Evolutionary conservation across 2,888 invertebrate species (phyloP).

Genomic region (Sylvicola fuscatus): DNA sequence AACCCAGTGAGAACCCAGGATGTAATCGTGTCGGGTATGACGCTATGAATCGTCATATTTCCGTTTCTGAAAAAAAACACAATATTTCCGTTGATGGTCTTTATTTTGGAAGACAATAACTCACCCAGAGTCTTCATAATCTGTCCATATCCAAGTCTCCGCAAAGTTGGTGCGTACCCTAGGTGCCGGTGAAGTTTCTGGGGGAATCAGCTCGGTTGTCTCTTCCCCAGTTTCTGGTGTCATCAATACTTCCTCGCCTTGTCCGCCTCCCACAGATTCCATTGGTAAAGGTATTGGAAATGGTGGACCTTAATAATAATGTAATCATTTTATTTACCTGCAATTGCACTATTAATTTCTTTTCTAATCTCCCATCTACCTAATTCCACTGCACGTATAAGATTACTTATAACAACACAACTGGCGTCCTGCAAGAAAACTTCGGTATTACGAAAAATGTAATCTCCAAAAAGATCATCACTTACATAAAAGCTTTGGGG

Average conservation of each 20-base stretch:
- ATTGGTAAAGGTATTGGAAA: too few species aligned
- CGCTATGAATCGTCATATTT: constrained; percentile 20
- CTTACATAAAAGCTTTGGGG: too few species aligned
- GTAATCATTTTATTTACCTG: too few species aligned
- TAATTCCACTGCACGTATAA: too few species aligned
- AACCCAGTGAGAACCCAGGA: constrained; percentile 61
- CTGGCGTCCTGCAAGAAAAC: neutral
- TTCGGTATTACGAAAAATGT: constrained; percentile 1
- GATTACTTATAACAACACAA: neutral
- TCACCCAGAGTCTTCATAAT: neutral
- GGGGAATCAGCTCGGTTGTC: too few species aligned
- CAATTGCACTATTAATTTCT: too few species aligned
- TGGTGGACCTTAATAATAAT: too few species aligned
- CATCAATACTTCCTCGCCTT: too few species aligned
- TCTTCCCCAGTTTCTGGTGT: too few species aligned
- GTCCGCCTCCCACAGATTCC: too few species aligned
- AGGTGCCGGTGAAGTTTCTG: constrained; percentile 2
- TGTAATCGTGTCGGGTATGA: constrained; percentile 51
- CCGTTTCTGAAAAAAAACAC: constrained; percentile 22
- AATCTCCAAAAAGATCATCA: too few species aligned
- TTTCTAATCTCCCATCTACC: too few species aligned
- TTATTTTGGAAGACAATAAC: neutral
- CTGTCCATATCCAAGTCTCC: constrained; percentile 11
- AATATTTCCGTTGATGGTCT: neutral
- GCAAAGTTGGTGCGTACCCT: constrained; percentile 13